A percentile compares a stretch with the other conserved stretches of the same genome.
phyloP scores from a whole-genome alignment of 1,140 invertebrate genomes.

The Diachasmimorpha longicaudata region DNA sequence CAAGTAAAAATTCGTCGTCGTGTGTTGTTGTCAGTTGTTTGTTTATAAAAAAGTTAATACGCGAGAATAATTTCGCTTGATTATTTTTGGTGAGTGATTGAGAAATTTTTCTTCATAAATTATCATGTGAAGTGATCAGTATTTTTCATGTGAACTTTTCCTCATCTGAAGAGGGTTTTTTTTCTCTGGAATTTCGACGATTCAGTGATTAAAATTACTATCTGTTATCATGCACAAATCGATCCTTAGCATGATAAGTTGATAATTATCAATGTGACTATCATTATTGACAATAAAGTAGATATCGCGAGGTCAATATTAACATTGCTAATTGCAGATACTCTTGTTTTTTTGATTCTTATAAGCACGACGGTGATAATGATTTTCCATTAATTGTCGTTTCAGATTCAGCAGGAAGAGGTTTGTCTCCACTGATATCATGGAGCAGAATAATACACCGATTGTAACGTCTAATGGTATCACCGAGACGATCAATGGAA shows the following conservation, averaged over 20 bases:
- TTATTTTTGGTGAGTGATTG: background rate
- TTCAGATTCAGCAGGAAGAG: constrained; percentile 16
- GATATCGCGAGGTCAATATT: background rate
- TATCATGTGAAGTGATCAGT: no score
- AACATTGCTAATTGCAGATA: background rate
- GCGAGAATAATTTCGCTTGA: background rate
- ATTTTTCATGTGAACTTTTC: no score
- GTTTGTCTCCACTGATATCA: constrained; percentile 20
- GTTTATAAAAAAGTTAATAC: no score
- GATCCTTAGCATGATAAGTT: background rate
- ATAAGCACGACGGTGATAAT: background rate
- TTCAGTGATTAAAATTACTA: no score
- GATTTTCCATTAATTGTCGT: background rate
- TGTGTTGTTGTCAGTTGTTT: no score
- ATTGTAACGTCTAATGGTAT: constrained; percentile 40
- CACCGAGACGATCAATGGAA: constrained; percentile 36
- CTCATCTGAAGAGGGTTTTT: background rate
- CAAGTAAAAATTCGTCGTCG: background rate
- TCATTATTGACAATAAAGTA: background rate
- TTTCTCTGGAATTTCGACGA: background rate
- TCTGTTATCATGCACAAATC: no score
- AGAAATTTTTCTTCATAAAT: background rate
- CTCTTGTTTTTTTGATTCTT: background rate
- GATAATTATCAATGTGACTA: background rate
- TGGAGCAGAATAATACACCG: constrained; percentile 45